Conservation (phyloP, 30 jellyfish, hydroid and myxozoan species). For the Aurelia coerulea region DNA sequence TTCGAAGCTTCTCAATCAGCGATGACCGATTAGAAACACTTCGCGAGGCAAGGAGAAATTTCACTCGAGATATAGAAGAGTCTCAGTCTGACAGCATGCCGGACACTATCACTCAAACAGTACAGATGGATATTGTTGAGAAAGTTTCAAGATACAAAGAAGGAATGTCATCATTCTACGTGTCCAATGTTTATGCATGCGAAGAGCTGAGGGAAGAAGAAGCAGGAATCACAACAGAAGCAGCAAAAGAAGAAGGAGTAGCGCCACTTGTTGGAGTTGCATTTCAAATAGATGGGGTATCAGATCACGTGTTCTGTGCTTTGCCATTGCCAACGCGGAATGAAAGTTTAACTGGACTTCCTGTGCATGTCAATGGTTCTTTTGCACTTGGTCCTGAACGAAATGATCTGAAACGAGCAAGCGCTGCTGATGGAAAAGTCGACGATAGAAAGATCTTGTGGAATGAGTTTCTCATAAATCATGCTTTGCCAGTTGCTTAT, state of each 20-base stretch:
- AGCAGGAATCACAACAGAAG: background rate
- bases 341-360: constrained; percentile 55
- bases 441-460: constrained; percentile 44
- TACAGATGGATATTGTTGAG: too few relatives aligned
- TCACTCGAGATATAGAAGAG: too few relatives aligned
- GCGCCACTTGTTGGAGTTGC: constrained; percentile 67
- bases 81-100: too few relatives aligned
- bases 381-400: constrained; percentile 75
- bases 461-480: constrained; percentile 40
- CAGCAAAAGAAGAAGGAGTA: constrained; percentile 28
- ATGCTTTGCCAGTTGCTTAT: constrained; percentile 49
- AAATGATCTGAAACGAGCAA: constrained; percentile 61
- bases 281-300: constrained; percentile 14
- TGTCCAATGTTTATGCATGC: constrained; percentile 1
- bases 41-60: too few relatives aligned
- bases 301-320: constrained; percentile 67
- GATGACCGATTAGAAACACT: too few relatives aligned
- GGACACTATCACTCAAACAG: too few relatives aligned
- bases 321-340: constrained; percentile 63
- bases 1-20: too few relatives aligned
- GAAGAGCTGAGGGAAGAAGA: constrained; percentile 11
- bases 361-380: constrained; percentile 78
- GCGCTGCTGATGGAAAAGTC: constrained; percentile 25
- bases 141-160: too few relatives aligned
- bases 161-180: background rate